These are phyloP conservation scores for Procambarus clarkii DNA, from an alignment of 1,140 invertebrate genomes.

Conservation along the genomic window DNA sequence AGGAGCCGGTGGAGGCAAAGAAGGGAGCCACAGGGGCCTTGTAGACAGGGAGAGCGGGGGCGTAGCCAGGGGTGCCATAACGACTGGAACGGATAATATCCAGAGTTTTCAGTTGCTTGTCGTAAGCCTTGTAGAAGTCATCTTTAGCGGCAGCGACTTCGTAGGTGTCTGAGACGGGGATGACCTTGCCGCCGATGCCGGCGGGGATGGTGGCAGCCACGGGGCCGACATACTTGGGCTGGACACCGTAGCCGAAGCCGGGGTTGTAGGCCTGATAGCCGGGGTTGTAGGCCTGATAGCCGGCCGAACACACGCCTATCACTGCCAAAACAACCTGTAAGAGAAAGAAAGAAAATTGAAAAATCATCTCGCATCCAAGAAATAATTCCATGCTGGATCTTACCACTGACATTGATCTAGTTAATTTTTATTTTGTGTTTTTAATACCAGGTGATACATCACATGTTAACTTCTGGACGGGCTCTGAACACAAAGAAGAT, in stretches of 20 bases:
- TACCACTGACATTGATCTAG: no score
- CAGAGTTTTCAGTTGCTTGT: not conserved
- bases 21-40: not conserved
- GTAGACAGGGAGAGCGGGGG: not conserved
- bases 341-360: not conserved
- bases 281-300: slow-evolving; percentile 24
- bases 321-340: slow-evolving; percentile 46
- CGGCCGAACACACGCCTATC: slow-evolving; percentile 41
- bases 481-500: no score
- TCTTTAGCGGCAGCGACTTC: not conserved
- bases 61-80: slow-evolving; percentile 10
- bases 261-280: not conserved
- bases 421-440: no score
- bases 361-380: no score
- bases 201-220: slow-evolving; percentile 14
- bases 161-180: not conserved
- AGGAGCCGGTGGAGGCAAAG: not conserved
- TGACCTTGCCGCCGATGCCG: not conserved
- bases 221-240: slow-evolving; percentile 39
- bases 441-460: no score
- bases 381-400: no score
- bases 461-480: no score
- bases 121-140: not conserved
- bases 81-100: not conserved
- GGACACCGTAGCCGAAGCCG: not conserved